Conservation (phyloP, 1,140 invertebrate species). For the Augochlora pura region DNA sequence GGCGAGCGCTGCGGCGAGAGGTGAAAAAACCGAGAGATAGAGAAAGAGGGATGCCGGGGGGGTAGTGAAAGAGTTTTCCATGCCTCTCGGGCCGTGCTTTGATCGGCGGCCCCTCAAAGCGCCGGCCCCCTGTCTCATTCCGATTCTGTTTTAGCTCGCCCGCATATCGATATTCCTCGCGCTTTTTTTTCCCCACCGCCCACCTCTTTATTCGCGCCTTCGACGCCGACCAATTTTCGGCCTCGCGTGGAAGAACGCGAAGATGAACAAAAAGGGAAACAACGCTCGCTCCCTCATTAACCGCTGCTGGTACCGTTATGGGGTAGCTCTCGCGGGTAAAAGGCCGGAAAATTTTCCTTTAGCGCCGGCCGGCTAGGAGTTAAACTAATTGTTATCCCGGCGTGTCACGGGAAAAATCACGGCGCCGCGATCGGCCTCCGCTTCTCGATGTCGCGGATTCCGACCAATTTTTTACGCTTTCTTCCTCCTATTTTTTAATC, state of each 20-base stretch:
- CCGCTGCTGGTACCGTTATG: slow-evolving; percentile 49
- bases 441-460: too few species aligned
- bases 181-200: slow-evolving; percentile 10
- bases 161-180: slow-evolving; percentile 66
- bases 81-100: slow-evolving; percentile 48
- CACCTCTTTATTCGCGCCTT: slow-evolving; percentile 34
- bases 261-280: slow-evolving; percentile 13
- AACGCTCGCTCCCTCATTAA: slow-evolving; percentile 51
- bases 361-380: background rate
- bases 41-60: background rate
- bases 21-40: too few species aligned
- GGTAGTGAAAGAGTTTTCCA: slow-evolving; percentile 44
- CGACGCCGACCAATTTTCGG: slow-evolving; percentile 53
- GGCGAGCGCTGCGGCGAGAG: background rate
- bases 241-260: slow-evolving; percentile 37
- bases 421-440: too few species aligned
- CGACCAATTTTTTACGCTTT: too few species aligned
- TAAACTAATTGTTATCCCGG: background rate
- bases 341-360: slow-evolving; percentile 17
- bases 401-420: too few species aligned
- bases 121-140: slow-evolving; percentile 61
- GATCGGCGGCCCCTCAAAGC: slow-evolving; percentile 64
- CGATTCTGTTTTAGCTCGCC: slow-evolving; percentile 69
- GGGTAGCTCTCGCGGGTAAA: background rate
- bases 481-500: too few species aligned